These are phyloP conservation scores for Cryptus viduatorius DNA, from an alignment of 2,888 invertebrate genomes.

Conservation along the genomic window DNA sequence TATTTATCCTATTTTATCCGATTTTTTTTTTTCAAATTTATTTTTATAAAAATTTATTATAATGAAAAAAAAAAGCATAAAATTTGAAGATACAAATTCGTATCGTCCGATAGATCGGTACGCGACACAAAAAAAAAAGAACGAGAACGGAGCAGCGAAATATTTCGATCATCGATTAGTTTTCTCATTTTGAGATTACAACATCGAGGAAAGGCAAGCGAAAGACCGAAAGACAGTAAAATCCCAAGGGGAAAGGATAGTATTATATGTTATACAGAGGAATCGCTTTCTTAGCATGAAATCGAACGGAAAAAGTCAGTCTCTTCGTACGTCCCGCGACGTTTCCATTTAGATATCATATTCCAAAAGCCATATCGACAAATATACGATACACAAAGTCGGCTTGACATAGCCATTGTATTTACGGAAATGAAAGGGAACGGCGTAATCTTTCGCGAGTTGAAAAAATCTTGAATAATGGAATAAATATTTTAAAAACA, in stretches of 20 bases:
- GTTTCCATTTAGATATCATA: conserved; percentile 22
- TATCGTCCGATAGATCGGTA: too few species aligned
- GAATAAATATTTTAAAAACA: conserved; percentile 21
- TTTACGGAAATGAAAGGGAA: background rate
- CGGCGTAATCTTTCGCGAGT: background rate
- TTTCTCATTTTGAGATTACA: conserved; percentile 12
- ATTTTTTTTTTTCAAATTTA: too few species aligned
- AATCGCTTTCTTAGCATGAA: background rate
- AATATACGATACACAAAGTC: conserved; percentile 12
- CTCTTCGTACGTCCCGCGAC: conserved; percentile 15
- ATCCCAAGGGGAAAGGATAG: background rate
- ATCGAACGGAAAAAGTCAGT: conserved; percentile 20
- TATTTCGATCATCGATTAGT: conserved; percentile 40
- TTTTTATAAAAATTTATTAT: too few species aligned
- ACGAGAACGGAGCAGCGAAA: background rate
- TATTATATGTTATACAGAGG: background rate
- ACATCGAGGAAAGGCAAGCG: too few species aligned
- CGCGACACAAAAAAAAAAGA: background rate
- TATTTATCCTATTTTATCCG: background rate
- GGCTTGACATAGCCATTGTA: background rate
- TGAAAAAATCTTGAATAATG: background rate
- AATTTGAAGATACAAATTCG: too few species aligned
- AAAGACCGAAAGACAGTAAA: background rate
- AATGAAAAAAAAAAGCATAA: too few species aligned
- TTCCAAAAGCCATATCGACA: background rate